Base-by-base conservation (phyloP, 2,888 invertebrate genomes). In the Drosophila suboccidentalis region DNA sequence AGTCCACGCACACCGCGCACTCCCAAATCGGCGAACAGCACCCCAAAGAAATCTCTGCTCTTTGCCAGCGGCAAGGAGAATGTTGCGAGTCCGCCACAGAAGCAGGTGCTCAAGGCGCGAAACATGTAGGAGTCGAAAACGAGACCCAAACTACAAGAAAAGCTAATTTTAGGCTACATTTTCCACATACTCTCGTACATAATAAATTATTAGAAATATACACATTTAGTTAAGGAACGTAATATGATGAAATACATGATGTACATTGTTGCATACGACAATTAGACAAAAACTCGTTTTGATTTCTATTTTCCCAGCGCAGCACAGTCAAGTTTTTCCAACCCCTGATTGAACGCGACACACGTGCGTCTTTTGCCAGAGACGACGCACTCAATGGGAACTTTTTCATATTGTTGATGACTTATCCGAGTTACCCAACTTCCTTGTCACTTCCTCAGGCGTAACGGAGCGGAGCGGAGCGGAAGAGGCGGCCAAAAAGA, bases 21-120 rank as follows among this genome's bases (percentile, higher is more conserved):
- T 0, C 83, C 83, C 49, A 81, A 76, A 59, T 87, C 78, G 8
- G 68, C 66, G 60, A 61, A 87, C 76, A 59, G 82, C 55, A 92
- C 92, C 17, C 92, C 93, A 46, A 91, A 92, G 75, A 93, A 93
- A 82, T 90, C 90, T 9, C 84, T 91, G 29, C 85, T 92, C 50
- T 92, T 92, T 54, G 82, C 91, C 44, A 91, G 76, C 19, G 93
- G 92, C 58, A 93, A 93, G 75, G 93, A 93, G 70, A 93, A 93
- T 71, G 72, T 92, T 43, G 92, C 92, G 47, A 86, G 82, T 68
- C 90, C 92, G 77, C 84, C 84, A 10, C 92, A 92, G 73, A 87
- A 92, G 80, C 92, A 92, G 67, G 90, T 92, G 66, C 88, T 92
- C 44, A 92, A 92, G 75, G 75, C 92, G 66, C 87, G 91, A 67